Evolutionary conservation across 23 tunicate species (phyloP).

Genomic region (Halocynthia roretzi): DNA sequence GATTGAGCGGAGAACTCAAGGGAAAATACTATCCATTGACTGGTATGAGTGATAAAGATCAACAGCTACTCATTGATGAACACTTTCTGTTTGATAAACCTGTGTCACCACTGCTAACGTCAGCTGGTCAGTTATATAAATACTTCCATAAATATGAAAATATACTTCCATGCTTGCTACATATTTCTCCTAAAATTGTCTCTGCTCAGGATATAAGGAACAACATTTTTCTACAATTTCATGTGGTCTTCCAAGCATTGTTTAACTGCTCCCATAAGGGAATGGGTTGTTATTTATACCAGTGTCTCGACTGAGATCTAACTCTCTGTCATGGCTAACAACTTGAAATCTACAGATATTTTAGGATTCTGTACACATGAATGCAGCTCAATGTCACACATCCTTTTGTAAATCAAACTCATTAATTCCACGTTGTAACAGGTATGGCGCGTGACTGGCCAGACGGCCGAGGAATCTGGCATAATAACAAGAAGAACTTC

Average conservation of each 20-base stretch:
- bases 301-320: background rate
- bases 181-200: no score
- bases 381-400: no score
- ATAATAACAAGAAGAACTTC: constrained; percentile 71
- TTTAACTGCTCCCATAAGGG: background rate
- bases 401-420: no score
- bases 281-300: background rate
- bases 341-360: no score
- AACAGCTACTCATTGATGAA: constrained; percentile 62
- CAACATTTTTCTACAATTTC: background rate
- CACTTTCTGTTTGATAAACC: constrained; percentile 78
- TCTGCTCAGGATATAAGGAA: no score
- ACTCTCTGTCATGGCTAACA: no score
- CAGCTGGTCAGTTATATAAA: constrained; percentile 43
- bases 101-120: constrained; percentile 69
- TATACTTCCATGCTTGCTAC: no score
- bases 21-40: constrained; percentile 78
- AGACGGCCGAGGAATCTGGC: constrained; percentile 83
- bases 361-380: no score
- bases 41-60: constrained; percentile 60
- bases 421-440: background rate
- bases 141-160: no score
- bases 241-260: background rate
- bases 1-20: constrained; percentile 57
- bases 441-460: constrained; percentile 95